Evolutionary conservation across 2,888 invertebrate genomes (phyloP).

Genomic region (Uropetala carovei): DNA sequence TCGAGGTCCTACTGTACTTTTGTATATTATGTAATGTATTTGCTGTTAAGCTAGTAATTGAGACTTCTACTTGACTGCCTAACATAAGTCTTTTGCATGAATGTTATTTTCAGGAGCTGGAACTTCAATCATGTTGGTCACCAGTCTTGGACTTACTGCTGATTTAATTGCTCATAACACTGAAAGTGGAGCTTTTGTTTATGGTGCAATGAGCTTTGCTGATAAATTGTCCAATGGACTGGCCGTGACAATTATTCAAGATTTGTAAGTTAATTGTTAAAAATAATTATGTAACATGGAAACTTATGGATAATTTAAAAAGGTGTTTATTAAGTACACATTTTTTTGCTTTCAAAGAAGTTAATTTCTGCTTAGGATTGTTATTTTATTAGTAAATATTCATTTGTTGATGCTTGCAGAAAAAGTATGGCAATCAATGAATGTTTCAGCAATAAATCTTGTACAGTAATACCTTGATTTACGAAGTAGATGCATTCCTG

Average conservation of each 20-base stretch:
- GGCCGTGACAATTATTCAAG: slow-evolving; percentile 90
- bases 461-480: no score
- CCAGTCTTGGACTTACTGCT: slow-evolving; percentile 92
- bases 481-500: no score
- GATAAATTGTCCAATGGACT: slow-evolving; percentile 94
- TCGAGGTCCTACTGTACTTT: neutral
- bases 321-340: neutral
- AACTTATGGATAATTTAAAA: neutral
- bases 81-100: no score
- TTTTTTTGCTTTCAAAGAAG: neutral
- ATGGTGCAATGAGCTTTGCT: slow-evolving; percentile 94
- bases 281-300: neutral
- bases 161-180: slow-evolving; percentile 92
- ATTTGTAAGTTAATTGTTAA: slow-evolving; percentile 79
- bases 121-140: slow-evolving; percentile 90
- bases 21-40: neutral
- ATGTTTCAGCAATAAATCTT: no score
- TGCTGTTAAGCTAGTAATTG: neutral
- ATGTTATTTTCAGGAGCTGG: slow-evolving; percentile 81
- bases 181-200: slow-evolving; percentile 92
- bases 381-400: neutral
- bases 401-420: no score
- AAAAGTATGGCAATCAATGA: no score
- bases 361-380: neutral
- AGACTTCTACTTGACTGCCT: neutral